Evolutionary conservation across 2,113 vertebrate species (phyloP), one percentile per base, ranked within the genome.

Genomic region (Elanus axillaris): DNA sequence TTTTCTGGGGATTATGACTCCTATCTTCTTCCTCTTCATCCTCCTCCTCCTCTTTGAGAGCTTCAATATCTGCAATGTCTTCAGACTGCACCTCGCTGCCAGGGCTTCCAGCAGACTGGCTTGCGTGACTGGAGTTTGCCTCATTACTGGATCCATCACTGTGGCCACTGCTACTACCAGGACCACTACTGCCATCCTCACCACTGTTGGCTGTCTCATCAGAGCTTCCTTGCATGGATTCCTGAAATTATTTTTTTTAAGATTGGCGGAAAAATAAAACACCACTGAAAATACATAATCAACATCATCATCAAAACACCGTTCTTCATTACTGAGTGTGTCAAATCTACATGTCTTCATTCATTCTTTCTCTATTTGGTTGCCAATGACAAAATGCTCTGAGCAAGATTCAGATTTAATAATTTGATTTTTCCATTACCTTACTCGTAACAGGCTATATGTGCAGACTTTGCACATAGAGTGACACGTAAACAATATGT

Each of bases 201-300:
- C 99, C 99, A 26, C 99, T 99, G 97, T 99, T 99, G 25, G 99
- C 99, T 45, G 99, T 99, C 98, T 99, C 99, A 26, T 99, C 99
- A 6, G 99, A 99, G 98, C 99, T 99, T 96, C 99, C 99, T 97
- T 99, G 99, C 99, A 99, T 99, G 52, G 99, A 99, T 96, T 99
- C 99, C 99, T 99, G 81, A 21, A 59, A 96, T 94, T 40, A 36
- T 1, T 32, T 42, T 38, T 73, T 56, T 48, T 48, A 63, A 78
- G 56, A 66, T 32, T 8, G 34, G 40, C 50, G 16, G 22, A 40
- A 84, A 86, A 80, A 74, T 34, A 74, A 62, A 69, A 40, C 17
- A 53, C 10, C 25, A 6, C 23, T 56, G 48, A 62, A 71, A 78
- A 90, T 29, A 58, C 15, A 53, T 55, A 55, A 80, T 11, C n/a